Evolutionary conservation across 2,888 invertebrate genomes (phyloP), one percentile per base, ranked within the genome.

Genomic region (Elegia similella): DNA sequence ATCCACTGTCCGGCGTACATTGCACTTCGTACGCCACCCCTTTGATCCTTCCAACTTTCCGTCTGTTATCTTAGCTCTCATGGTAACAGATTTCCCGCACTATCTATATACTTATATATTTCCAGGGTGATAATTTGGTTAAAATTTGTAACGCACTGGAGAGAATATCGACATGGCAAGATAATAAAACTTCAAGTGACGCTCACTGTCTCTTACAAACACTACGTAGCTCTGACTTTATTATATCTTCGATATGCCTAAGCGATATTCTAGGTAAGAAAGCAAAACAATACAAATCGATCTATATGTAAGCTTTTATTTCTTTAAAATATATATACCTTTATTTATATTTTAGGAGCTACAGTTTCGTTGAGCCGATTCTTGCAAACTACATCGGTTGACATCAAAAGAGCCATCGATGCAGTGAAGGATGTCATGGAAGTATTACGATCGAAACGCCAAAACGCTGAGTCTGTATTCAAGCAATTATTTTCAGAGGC

Each of bases 91-190:
- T n/a, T n/a, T n/a, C n/a, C n/a, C n/a, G n/a, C n/a, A n/a, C n/a
- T n/a, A n/a, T n/a, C n/a, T n/a, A n/a, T n/a, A n/a, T n/a, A n/a
- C n/a, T n/a, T n/a, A n/a, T n/a, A n/a, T n/a, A n/a, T n/a, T 62
- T 62, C 42, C 59, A 59, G 38, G 59, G 61, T 38, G 59, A 62
- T 47, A 59, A 59, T 48, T 42, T 62, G 53, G 59, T 62, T 57
- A 62, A 62, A 62, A 59, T 62, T 57, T 62, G 57, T 59, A 59
- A 53, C 57, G 59, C 61, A 23, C 57, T 59, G 59, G 55, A 60
- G 56, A 58, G 43, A 56, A 60, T 60, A 53, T 60, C 59, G 53
- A 56, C 56, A 43, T 61, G 59, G 57, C 57, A 62, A 59, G 59
- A 62, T 48, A 59, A 57, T 55, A 59, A 57, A 59, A 57, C 62